Evolutionary conservation across 2,888 invertebrate species (phyloP).

Genomic region (Yponomeuta sedellus): DNA sequence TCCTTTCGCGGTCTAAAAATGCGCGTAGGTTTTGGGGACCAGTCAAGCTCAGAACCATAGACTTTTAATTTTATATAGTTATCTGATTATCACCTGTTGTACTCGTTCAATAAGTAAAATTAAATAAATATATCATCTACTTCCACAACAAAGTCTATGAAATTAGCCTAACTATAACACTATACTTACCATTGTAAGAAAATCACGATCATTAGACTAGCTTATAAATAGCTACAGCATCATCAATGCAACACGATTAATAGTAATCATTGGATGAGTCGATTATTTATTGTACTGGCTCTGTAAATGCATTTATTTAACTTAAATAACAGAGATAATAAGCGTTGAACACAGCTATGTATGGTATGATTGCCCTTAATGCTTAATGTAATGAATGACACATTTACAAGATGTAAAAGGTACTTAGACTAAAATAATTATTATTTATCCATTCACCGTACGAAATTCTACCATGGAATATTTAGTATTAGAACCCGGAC

Average conservation of each 20-base stretch:
- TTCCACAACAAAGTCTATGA: background rate
- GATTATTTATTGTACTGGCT: background rate
- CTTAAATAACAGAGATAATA: background rate
- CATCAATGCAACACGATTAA: background rate
- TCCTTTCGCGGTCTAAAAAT: background rate
- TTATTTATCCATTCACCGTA: no score
- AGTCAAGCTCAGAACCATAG: no score
- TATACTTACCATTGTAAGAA: background rate
- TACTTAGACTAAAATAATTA: no score
- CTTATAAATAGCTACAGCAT: background rate
- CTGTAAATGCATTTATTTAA: background rate
- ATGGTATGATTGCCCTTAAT: background rate
- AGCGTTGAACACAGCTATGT: background rate
- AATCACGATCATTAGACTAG: background rate
- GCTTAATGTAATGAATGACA: background rate
- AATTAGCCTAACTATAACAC: background rate
- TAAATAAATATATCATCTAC: background rate
- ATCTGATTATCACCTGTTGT: no score
- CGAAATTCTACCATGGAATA: no score
- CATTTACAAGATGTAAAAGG: no score
- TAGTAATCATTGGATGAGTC: background rate
- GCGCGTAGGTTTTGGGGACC: no score
- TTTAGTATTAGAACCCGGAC: no score
- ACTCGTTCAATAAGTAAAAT: no score
- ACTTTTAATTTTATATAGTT: no score